Base-by-base conservation (phyloP, 64 coral and sea anemone species). In the Montipora sp. region DNA sequence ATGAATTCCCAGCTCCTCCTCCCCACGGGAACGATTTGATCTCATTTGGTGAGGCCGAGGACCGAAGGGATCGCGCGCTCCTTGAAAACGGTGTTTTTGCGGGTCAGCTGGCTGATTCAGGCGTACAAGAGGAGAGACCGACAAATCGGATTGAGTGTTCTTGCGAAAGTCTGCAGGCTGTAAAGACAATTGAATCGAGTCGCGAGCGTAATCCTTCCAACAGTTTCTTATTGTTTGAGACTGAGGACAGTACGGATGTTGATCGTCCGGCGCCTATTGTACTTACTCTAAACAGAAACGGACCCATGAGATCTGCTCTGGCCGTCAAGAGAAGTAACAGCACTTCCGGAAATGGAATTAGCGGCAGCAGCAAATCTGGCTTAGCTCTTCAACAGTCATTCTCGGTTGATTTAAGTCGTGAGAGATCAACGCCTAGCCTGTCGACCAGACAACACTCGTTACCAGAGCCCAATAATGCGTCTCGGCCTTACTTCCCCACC, bases 191-290 rank as follows among this genome's bases (percentile, higher is more conserved):
- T 13, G 68, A 92, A 48, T 61, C 85, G 36, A 49, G 19, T 8
- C 82, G 16, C 19, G 55, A 80, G 68, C 7, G 59, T 19, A 71
- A 27, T 51, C 59, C 47, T 14, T 59, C 50, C 57, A 79, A 73
- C 44, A 93, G 80, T 77, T 79, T 61, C 1, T 36, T 93, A n/a
- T 88, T 93, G 19, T 87, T 78, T 75, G 89, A 83, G n/a, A 44
- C 83, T 19, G 83, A 88, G 60, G 80, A 77, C 60, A 93, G 75
- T 19, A 51, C 48, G 7, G 75, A 71, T 5, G 80, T 77, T 76
- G 91, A 67, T 70, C 84, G 83, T 48, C 91, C 91, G 72, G 76
- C 83, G 10, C 83, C 91, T 10, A 87, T 93, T 14, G 91, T 93
- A 16, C 13, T 93, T 19, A 93, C 91, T 1, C 76, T 48, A 15